Evolutionary conservation across 2,113 vertebrate genomes (phyloP), one percentile per base, ranked within the genome.

Genomic region (Pollachius pollachius): DNA sequence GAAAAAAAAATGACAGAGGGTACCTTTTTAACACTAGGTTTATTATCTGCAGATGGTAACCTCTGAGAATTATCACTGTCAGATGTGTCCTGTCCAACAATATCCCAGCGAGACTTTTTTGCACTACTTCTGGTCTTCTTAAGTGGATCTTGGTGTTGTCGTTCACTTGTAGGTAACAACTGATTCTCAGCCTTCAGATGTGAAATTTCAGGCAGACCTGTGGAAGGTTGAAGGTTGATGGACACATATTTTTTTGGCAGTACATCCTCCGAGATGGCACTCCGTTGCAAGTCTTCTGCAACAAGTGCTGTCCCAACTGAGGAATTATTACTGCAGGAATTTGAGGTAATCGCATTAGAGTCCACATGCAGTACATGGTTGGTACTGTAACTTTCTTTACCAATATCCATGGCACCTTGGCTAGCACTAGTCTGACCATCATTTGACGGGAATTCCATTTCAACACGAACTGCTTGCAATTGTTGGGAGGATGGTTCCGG

Each of bases 101-200:
- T 93, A 77, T 93, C 92, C 92, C 92, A 93, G 5, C 92, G 64
- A 1, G 92, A 92, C 73, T 85, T 92, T 88, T 87, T 92, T 41
- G 74, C 60, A 37, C 68, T 56, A 60, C 60, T 62, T 72, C 52
- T 68, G 56, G 37, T 85, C 71, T 84, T 89, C 76, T 79, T 89
- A 25, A 79, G 41, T 17, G 57, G 5, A 27, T 76, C 85, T 23
- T 18, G 13, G 58, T 59, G 79, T 54, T 81, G 83, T n/a, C 80
- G 71, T 68, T 74, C 86, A 82, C 70, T 27, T 8, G 61, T 81
- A 34, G 25, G 9, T 13, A 58, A 60, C n/a, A 52, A 11, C 60
- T 52, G 76, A 73, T 61, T 81, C 70, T 87, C 83, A 71, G 62
- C 71, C 61, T 85, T 74, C 57, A 67, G 48, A 78, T 25, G 63